Evolutionary conservation across 1,140 invertebrate genomes (phyloP), one percentile per base, ranked within the genome.

Genomic region (Macrocentrus cingulum): DNA sequence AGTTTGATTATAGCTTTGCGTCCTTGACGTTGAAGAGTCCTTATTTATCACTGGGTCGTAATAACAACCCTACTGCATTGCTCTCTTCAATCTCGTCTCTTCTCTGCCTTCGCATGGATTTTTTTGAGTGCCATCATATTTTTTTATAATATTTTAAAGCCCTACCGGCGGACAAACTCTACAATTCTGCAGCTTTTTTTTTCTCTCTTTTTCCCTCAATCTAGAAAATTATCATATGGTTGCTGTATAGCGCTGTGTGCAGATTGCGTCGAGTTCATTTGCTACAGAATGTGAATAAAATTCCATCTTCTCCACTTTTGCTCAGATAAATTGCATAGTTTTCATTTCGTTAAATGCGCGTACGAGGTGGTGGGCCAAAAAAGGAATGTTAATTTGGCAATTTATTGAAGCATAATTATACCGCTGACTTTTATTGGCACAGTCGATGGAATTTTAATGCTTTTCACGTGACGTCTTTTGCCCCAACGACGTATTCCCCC

Each of bases 11-110:
- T 74, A 66, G 68, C 53, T 39, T 60, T 68, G 68, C 66, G 64
- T 60, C 65, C 64, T 64, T 57, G 61, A 50, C 56, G 59, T 65
- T 70, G 57, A 62, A 75, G 69, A 56, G 64, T 62, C 66, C 66
- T 74, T 67, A 72, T 64, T 75, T 72, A 71, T 66, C 66, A 60
- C 61, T 60, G 65, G 63, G 70, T 70, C 72, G 70, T 71, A 66
- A 77, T 74, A 71, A 74, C 67, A 72, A 74, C 65, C 66, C 68
- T 66, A 64, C 57, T 58, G 42, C 41, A 49, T 63, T 32, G 37
- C 54, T 62, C 34, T 54, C 41, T 50, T 49, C 42, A n/a, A n/a
- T n/a, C n/a, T n/a, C n/a, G n/a, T n/a, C n/a, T n/a, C 19, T 11
- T 46, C 29, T 42, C 34, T 46, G 13, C 7, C 9, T 32, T 60